Percentiles rank a stretch among this genome's conserved stretches.
Evolutionary conservation across 2,888 invertebrate genomes (phyloP).

Genomic region (Microchrysa polita): DNA sequence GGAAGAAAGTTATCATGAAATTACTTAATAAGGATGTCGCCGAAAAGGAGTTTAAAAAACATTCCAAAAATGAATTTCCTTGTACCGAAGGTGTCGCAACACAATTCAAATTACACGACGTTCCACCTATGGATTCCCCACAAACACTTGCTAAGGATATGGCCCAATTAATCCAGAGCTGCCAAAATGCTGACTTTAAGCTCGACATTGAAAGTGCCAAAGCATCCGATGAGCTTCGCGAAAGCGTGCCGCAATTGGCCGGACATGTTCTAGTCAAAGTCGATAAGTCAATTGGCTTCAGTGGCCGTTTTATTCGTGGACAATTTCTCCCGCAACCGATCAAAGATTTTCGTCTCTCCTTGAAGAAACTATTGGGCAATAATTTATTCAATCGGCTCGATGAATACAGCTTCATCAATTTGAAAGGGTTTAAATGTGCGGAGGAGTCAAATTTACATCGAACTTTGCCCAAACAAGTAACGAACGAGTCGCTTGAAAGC

Average conservation of each 20-base stretch:
- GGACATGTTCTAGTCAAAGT: not conserved
- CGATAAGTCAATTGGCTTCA: not conserved
- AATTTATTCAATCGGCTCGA: not conserved
- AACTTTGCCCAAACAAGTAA: not conserved
- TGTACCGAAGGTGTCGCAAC: not conserved
- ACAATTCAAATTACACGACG: not conserved
- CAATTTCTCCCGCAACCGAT: not conserved
- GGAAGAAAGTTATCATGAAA: not conserved
- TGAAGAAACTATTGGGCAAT: not conserved
- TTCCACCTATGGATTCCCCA: not conserved
- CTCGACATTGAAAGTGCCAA: not conserved
- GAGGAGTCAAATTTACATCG: not conserved
- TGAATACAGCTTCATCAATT: not conserved
- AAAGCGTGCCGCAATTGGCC: not conserved
- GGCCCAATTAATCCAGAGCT: not conserved
- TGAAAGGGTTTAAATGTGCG: not conserved
- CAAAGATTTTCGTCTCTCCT: not conserved
- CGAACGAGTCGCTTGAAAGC: not conserved
- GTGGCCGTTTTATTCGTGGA: not conserved
- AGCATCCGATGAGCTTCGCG: not conserved
- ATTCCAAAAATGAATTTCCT: not conserved
- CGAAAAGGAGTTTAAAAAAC: not conserved
- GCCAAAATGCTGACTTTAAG: not conserved
- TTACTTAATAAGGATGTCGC: not conserved
- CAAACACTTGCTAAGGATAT: not conserved